Percentiles rank a stretch among this genome's conserved stretches.
Evolutionary conservation across 2,113 vertebrate genomes (phyloP).

Genomic region (Myocastor coypus): DNA sequence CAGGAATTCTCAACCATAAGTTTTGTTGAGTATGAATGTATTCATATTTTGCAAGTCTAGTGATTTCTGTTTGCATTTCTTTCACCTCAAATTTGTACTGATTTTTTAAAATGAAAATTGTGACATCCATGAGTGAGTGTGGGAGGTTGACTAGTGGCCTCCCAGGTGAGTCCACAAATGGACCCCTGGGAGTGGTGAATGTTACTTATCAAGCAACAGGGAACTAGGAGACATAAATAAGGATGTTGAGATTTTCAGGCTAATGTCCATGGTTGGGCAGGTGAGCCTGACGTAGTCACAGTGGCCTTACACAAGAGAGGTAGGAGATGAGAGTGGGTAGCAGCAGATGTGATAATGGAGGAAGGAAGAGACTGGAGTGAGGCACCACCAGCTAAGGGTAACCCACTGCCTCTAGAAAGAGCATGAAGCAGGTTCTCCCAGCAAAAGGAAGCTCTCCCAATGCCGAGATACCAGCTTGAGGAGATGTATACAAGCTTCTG

Average conservation of each 20-base stretch:
- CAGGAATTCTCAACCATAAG: slow-evolving; percentile 27
- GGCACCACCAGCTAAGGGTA: neutral
- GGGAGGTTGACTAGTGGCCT: neutral
- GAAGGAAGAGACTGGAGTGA: neutral
- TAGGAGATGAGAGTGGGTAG: neutral
- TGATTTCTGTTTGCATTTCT: neutral
- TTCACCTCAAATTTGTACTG: neutral
- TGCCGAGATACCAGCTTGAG: neutral
- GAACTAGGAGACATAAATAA: neutral
- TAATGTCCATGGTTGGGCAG: neutral
- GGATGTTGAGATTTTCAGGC: neutral
- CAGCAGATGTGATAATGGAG: neutral
- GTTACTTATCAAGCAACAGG: neutral
- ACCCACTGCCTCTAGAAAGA: neutral
- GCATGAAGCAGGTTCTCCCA: neutral
- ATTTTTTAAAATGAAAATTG: neutral
- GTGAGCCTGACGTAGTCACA: neutral
- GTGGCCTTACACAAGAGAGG: neutral
- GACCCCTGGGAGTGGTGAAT: neutral
- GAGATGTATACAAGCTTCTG: neutral
- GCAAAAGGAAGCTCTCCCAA: neutral
- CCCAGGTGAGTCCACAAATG: neutral
- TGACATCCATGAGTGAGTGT: slow-evolving; percentile 28
- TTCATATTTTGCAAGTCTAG: slow-evolving; percentile 47
- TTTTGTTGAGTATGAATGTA: slow-evolving; percentile 59